phyloP scores from a whole-genome alignment of 2,797 vertebrate genomes.

The Spinus pinus region DNA sequence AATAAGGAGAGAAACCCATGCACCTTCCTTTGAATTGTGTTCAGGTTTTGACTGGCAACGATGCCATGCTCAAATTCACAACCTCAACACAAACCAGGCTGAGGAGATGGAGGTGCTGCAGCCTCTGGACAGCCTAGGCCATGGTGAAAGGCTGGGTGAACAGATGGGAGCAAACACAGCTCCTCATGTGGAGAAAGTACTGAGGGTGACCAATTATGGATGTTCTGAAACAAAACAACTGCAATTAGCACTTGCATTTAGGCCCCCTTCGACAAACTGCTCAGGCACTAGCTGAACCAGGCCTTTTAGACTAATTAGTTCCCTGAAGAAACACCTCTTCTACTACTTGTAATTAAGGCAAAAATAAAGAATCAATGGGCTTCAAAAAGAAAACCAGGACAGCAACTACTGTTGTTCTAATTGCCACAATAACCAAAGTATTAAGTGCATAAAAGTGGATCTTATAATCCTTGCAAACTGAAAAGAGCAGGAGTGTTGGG shows the following conservation, averaged over 20 bases:
- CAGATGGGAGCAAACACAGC: background rate
- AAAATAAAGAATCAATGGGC: constrained; percentile 7
- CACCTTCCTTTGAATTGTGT: background rate
- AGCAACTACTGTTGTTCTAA: background rate
- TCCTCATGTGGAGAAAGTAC: background rate
- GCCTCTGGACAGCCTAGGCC: background rate
- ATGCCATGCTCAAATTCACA: rapidly evolving
- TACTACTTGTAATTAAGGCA: background rate
- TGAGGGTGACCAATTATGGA: background rate
- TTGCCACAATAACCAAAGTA: background rate
- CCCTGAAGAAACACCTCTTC: constrained; percentile 27
- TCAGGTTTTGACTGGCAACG: background rate
- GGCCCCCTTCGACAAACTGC: background rate
- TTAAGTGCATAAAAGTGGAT: background rate
- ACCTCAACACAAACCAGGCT: background rate
- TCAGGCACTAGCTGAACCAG: background rate
- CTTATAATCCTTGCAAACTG: background rate
- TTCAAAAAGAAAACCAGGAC: background rate
- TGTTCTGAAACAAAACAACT: background rate
- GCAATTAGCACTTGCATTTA: background rate
- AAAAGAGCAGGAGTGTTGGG: background rate
- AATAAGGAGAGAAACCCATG: background rate
- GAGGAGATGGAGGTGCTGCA: background rate
- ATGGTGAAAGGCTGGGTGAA: background rate
- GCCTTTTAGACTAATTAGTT: constrained; percentile 14